phyloP scores from a whole-genome alignment of 2,797 vertebrate genomes.

The Phrynocephalus guinanensis region DNA sequence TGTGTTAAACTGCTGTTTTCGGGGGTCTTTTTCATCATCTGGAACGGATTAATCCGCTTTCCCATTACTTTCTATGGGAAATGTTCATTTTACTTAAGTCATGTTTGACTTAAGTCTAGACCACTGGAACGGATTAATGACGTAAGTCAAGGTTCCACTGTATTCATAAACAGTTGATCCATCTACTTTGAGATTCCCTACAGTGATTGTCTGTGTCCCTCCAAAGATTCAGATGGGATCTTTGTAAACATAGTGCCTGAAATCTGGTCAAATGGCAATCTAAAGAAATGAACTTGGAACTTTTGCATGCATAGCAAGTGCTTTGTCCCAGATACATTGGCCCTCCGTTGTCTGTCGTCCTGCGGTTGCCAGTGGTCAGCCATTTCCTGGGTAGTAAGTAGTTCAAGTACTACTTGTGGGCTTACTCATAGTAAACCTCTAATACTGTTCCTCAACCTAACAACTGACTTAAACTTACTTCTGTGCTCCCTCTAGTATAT shows the following conservation, averaged over 20 bases:
- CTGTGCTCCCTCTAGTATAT: no score
- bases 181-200: background rate
- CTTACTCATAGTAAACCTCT: background rate
- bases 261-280: background rate
- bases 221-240: background rate
- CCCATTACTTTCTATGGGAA: no score
- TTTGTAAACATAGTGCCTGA: background rate
- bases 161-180: background rate
- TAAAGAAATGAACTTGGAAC: background rate
- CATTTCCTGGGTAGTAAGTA: background rate
- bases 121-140: no score
- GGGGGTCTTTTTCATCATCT: no score
- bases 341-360: background rate
- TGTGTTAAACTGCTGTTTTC: no score
- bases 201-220: background rate
- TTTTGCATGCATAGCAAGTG: background rate
- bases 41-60: no score
- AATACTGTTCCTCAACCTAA: background rate
- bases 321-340: background rate
- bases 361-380: background rate
- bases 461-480: no score
- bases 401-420: no score
- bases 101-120: no score
- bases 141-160: no score
- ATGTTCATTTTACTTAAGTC: no score